Evolutionary conservation across 2,113 vertebrate genomes (phyloP).

Genomic region (Gymnorhina tibicen): DNA sequence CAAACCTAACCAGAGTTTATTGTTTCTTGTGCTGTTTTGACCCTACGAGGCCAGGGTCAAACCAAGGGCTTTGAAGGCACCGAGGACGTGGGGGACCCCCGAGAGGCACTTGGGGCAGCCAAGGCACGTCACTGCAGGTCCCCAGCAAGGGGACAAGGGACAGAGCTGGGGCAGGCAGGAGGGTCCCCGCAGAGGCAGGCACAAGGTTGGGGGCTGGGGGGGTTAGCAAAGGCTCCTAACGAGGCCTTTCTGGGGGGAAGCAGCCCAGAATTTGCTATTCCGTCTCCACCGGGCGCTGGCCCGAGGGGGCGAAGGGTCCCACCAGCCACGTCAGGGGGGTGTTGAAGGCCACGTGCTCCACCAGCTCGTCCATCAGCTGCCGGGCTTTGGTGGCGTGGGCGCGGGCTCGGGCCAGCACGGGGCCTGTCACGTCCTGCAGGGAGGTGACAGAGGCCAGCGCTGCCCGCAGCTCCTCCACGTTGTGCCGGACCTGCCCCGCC

Average conservation of each 20-base stretch:
- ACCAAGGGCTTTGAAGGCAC: constrained; percentile 25
- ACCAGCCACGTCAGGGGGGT: constrained; percentile 72
- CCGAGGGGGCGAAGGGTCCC: constrained; percentile 18
- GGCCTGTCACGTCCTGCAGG: constrained; percentile 63
- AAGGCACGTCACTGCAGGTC: not conserved
- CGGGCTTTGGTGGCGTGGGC: constrained; percentile 66
- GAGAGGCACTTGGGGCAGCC: not conserved
- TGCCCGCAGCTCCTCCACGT: constrained; percentile 76
- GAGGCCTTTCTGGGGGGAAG: not conserved
- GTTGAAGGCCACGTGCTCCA: constrained; percentile 69
- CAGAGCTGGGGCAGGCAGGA: not conserved
- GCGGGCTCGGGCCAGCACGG: constrained; percentile 73
- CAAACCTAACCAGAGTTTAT: constrained; percentile 35
- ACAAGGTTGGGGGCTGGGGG: not conserved
- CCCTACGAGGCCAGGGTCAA: too few species aligned
- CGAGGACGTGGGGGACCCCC: not conserved
- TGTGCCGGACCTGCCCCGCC: constrained; percentile 68
- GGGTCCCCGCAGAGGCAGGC: not conserved
- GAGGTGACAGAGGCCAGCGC: constrained; percentile 57
- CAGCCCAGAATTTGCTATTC: not conserved
- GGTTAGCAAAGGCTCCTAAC: not conserved
- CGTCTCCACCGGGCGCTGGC: not conserved
- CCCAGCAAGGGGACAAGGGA: not conserved
- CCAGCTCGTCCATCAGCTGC: constrained; percentile 82
- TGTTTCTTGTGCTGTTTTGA: not conserved